Conservation (phyloP, 2,113 vertebrate genomes). For the Festucalex cinctus region DNA sequence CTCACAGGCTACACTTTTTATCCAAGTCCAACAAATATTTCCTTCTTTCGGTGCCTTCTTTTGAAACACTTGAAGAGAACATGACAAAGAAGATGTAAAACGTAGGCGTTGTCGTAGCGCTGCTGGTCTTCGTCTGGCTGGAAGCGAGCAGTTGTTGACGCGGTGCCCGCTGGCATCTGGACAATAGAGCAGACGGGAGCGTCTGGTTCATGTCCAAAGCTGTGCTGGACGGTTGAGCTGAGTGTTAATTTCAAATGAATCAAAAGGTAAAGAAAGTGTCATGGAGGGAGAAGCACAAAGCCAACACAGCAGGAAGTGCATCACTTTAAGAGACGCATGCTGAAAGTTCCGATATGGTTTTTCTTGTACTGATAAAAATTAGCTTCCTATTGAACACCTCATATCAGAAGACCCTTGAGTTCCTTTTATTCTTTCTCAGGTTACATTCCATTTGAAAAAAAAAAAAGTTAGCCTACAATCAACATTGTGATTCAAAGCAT, state of each 20-base stretch:
- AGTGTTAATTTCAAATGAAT: conserved; percentile 8
- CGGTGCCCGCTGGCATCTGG: conserved; percentile 59
- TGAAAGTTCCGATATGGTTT: conserved; percentile 59
- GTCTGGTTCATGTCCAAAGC: conserved; percentile 71
- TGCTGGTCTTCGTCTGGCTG: conserved; percentile 41
- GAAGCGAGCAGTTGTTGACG: conserved; percentile 20
- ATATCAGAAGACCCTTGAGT: background rate
- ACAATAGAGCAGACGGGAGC: conserved; percentile 68
- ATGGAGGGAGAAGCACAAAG: background rate
- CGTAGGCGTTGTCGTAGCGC: conserved; percentile 82
- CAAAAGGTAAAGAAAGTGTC: conserved; percentile 9
- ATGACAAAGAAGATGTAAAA: conserved; percentile 88
- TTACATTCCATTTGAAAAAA: background rate
- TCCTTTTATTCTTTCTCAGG: conserved; percentile 1
- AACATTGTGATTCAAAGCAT: background rate
- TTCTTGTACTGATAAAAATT: conserved; percentile 51
- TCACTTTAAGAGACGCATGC: conserved; percentile 75
- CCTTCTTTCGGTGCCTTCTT: conserved; percentile 52
- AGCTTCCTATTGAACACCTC: conserved; percentile 15
- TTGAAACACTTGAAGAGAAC: too few species aligned
- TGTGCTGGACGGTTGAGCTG: background rate
- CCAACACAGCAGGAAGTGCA: background rate
- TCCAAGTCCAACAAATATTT: conserved; percentile 76
- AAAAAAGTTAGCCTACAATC: conserved; percentile 8
- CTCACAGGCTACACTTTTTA: conserved; percentile 82